Base-by-base conservation (phyloP, 2,113 vertebrate genomes). In the Plestiodon gilberti region DNA sequence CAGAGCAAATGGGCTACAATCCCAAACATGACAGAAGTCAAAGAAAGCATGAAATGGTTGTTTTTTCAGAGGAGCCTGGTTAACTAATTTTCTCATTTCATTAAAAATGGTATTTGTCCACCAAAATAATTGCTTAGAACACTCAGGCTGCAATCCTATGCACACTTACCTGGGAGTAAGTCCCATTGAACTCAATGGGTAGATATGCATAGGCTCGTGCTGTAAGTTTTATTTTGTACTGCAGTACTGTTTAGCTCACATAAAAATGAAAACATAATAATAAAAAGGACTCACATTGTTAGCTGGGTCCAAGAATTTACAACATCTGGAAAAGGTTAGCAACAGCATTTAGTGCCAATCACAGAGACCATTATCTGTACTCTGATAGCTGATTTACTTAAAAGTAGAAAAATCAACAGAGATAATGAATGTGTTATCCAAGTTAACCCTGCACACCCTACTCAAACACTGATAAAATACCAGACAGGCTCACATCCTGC, bases 261-360 rank as follows among this genome's bases (percentile, higher is more conserved):
- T 81, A 91, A 90, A 86, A 87, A 74, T 92, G n/a, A 33, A 59
- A 71, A 35, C n/a, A n/a, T n/a, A n/a, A n/a, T n/a, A n/a, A 25
- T 6, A 25, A 3, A 59, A 85, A 61, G 35, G 61, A 33, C n/a
- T 74, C 23, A 65, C 84, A 89, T 80, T 55, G 89, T 81, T 85
- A 93, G 90, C 86, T 87, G 93, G 84, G 93, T 93, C 93, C 84
- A 78, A 82, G 82, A 87, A 52, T 75, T 86, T 90, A 86, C 94
- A 96, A 96, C 95, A 96, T 96, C 96, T 96, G 96, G 95, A 94
- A 94, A 86, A 95, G 40, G 88, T 96, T 95, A 96, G 82, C 2
- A n/a, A 64, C 93, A 91, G 75, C 90, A 89, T 2, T 87, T 94
- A 88, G 78, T 90, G 94, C 89, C 92, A 94, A 95, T 94, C 89